phyloP scores from a whole-genome alignment of 2,888 invertebrate species.

The Drepana falcataria region DNA sequence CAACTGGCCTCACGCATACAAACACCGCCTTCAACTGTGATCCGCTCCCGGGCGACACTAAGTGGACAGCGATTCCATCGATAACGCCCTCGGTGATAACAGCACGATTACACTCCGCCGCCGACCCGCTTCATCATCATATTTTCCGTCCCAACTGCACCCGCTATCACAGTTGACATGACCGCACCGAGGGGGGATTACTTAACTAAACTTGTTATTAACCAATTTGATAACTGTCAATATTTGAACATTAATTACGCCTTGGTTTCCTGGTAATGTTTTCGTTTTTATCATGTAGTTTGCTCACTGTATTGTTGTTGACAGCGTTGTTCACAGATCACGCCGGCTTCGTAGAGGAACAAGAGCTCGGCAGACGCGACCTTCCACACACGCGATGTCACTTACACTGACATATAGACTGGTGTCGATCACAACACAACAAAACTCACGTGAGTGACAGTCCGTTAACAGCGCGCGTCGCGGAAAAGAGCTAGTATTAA shows the following conservation, averaged over 20 bases:
- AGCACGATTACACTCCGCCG: slow-evolving; percentile 13
- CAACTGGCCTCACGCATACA: slow-evolving; percentile 32
- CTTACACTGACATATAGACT: slow-evolving; percentile 30
- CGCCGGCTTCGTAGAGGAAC: slow-evolving; percentile 31
- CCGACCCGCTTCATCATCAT: slow-evolving; percentile 22
- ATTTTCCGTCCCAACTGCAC: slow-evolving; percentile 40
- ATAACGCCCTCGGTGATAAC: slow-evolving; percentile 35
- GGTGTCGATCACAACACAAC: slow-evolving; percentile 27
- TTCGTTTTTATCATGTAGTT: slow-evolving; percentile 49
- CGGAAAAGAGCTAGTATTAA: slow-evolving; percentile 37
- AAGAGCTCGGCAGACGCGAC: slow-evolving; percentile 30
- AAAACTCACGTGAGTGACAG: slow-evolving; percentile 41
- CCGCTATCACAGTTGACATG: slow-evolving; percentile 20
- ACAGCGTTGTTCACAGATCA: slow-evolving; percentile 50
- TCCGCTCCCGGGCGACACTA: slow-evolving; percentile 34
- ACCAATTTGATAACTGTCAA: slow-evolving; percentile 20
- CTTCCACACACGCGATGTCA: slow-evolving; percentile 38
- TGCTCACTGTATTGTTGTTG: slow-evolving; percentile 33
- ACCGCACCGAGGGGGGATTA: neutral
- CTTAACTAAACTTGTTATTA: slow-evolving; percentile 4
- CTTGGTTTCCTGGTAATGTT: slow-evolving; percentile 47
- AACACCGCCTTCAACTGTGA: slow-evolving; percentile 39
- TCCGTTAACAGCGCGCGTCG: slow-evolving; percentile 33
- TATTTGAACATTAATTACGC: slow-evolving; percentile 30
- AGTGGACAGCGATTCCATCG: slow-evolving; percentile 17